Base-by-base conservation (phyloP, 2,888 invertebrate species). In the Torymus auratus region DNA sequence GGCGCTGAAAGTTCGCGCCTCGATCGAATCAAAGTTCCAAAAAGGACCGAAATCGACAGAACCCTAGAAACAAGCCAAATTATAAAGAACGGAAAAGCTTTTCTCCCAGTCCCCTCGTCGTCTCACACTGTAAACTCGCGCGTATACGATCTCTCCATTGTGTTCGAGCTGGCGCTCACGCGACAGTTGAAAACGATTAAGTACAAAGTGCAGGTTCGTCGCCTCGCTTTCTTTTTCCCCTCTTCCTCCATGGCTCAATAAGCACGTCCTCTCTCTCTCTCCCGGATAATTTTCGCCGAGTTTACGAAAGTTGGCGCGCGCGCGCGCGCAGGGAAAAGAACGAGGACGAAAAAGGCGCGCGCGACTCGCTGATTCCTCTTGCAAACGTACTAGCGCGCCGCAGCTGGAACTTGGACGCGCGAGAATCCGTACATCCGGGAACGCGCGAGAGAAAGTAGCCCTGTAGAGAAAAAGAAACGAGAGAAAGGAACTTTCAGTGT, bases 211-310 rank as follows among this genome's bases (percentile, higher is more conserved):
- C 73, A 67, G 55, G 70, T 20, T 60, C 71, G 61, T 60, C 67
- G 28, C 67, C 28, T 28, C 15, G 12, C 55, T 58, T 65, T 53
- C 17, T 12, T 20, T 17, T 73, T 56, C 23, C 56, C 62, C 58
- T 69, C 65, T 62, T 50, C 70, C 69, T 80, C 85, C 82, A 84
- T 84, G 83, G 84, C 84, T 84, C 84, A 84, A 83, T 84, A 84
- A 84, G 84, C 84, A 84, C 84, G 84, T 84, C 82, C 71, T 58
- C 15, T 28, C 55, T n/a, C 28, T 83, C 81, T 80, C 80, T 81
- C 73, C 82, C 78, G 84, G 84, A 84, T 86, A 85, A 87, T 87
- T 86, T 86, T 85, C 85, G 82, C 84, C 67, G 82, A 87, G 84
- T 87, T 85, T 83, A 81, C 82, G 77, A 82, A 85, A 87, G 84